Conservation (phyloP, 2,888 invertebrate genomes). For the Noctua fimbriata region DNA sequence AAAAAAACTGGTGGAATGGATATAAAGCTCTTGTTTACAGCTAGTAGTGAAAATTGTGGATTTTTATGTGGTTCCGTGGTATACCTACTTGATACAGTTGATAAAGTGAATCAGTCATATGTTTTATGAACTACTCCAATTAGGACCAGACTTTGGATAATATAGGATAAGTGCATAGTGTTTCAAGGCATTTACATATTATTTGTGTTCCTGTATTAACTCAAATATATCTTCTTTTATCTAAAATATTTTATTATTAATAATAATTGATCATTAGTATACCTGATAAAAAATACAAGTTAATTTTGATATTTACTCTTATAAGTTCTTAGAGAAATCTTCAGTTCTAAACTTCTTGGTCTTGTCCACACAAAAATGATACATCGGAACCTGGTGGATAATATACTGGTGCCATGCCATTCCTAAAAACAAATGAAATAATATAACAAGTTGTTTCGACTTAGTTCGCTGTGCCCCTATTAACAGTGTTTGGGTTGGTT, state of each 20-base stretch:
- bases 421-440: slow-evolving; percentile 83
- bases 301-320: slow-evolving; percentile 19
- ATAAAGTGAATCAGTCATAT: slow-evolving; percentile 56
- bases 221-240: slow-evolving; percentile 55
- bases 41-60: slow-evolving; percentile 65
- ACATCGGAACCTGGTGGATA: slow-evolving; percentile 90
- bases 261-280: slow-evolving; percentile 30
- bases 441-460: neutral
- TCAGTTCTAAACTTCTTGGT: slow-evolving; percentile 44
- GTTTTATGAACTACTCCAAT: slow-evolving; percentile 55
- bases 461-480: neutral
- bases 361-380: slow-evolving; percentile 85
- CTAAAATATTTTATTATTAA: slow-evolving; percentile 40
- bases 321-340: neutral
- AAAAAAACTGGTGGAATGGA: slow-evolving; percentile 57
- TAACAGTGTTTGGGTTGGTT: neutral
- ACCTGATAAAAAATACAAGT: slow-evolving; percentile 38
- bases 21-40: slow-evolving; percentile 45
- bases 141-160: slow-evolving; percentile 54
- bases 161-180: slow-evolving; percentile 63
- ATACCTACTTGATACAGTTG: slow-evolving; percentile 49
- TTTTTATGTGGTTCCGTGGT: slow-evolving; percentile 61
- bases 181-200: slow-evolving; percentile 55
- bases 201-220: slow-evolving; percentile 50
- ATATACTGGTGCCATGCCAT: slow-evolving; percentile 86